Evolutionary conservation across 2,888 invertebrate species (phyloP).

Genomic region (Leptopilina myrica): DNA sequence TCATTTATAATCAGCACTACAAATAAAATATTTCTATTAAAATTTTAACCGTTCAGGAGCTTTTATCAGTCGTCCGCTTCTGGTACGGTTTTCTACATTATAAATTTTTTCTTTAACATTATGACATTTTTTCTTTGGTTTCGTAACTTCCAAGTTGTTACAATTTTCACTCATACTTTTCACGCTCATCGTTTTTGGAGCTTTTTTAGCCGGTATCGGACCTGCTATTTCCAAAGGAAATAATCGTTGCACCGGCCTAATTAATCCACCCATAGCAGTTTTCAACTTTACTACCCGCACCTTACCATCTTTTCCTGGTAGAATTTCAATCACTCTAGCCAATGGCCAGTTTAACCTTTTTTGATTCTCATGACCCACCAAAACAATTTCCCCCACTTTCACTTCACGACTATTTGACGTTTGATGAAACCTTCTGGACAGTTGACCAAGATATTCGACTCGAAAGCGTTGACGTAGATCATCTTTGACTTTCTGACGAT

Average conservation of each 20-base stretch:
- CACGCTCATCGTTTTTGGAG: neutral
- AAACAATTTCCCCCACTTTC: conserved; percentile 43
- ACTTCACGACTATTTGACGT: neutral
- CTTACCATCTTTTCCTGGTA: conserved; percentile 42
- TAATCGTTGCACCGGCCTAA: conserved; percentile 46
- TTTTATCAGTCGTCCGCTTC: neutral
- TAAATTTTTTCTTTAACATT: neutral
- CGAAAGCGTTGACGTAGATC: conserved; percentile 37
- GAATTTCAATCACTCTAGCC: conserved; percentile 39
- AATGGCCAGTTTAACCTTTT: conserved; percentile 49
- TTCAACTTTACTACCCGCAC: conserved; percentile 45
- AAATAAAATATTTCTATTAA: too few species aligned
- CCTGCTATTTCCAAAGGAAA: conserved; percentile 38
- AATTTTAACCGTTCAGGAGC: neutral
- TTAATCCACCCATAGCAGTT: conserved; percentile 41
- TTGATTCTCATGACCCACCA: conserved; percentile 45
- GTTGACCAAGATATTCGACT: conserved; percentile 23
- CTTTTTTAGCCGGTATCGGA: neutral
- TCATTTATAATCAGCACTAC: too few species aligned
- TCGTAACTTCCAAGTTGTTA: neutral
- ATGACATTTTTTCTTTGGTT: neutral
- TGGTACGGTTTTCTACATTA: neutral
- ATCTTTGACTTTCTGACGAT: conserved; percentile 32
- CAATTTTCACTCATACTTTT: neutral
- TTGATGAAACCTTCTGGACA: neutral